Base-by-base conservation (phyloP, 2,888 invertebrate species). In the Lycophotia porphyrea region DNA sequence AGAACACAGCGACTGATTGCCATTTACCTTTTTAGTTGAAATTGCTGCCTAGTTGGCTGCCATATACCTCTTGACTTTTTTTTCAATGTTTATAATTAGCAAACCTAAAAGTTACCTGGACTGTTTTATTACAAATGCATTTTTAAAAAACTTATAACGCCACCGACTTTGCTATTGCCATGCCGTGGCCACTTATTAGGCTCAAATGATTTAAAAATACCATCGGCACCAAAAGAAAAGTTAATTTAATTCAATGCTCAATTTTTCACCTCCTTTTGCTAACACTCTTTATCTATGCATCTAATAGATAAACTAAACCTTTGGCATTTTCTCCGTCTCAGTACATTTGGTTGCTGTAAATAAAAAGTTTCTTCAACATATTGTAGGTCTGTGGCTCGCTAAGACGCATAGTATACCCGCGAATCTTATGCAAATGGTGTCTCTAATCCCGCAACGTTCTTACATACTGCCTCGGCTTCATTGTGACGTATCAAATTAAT, bases 341-440 rank as follows among this genome's bases (percentile, higher is more conserved):
- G 31, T 31, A 58, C 18, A 21, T 31, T 31, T 31, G 4, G 1
- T 21, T 60, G 4, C 31, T 58, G 4, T 31, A 31, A 31, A 58
- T 18, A 58, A 58, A 34, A 63, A 64, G 61, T 63, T 39, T 68
- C 64, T 71, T 81, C 64, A 65, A 76, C 49, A n/a, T 60, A 47
- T 60, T 71, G 31, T 76, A 69, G 82, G 60, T 85, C 82, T 39
- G 34, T 49, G 78, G 49, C 66, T 11, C 61, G 52, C 64, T 55
- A 72, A 55, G 72, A 34, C 72, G 68, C 42, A 36, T 65, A 49
- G 72, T 71, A 52, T 86, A 86, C 86, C 85, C 88, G 90, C 86
- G 84, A 90, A 91, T 91, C 88, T 91, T 93, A 93, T 93, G 93
- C 88, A 91, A 93, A 93, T 93, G 85, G 85, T 42, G 86, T 79